These are phyloP conservation scores for Peromyscus nudipes DNA, from an alignment of 2,797 vertebrate genomes.

Conservation along the genomic window DNA sequence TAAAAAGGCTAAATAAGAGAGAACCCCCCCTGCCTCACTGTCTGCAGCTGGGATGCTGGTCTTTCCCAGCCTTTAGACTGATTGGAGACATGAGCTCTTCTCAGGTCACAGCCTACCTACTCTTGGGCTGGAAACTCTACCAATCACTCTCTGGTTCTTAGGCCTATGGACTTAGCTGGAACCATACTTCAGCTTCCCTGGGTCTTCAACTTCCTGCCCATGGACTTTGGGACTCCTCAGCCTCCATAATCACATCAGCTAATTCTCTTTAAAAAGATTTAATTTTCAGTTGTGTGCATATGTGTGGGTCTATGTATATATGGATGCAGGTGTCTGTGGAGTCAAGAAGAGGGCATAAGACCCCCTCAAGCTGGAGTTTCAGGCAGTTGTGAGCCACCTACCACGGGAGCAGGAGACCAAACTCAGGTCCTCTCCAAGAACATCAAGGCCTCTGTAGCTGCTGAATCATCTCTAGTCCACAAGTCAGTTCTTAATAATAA, in stretches of 20 bases:
- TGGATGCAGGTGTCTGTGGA: not conserved
- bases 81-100: not conserved
- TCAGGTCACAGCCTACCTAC: not conserved
- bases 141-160: not conserved
- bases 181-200: rapidly evolving
- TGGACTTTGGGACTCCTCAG: not conserved
- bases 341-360: not conserved
- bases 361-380: not conserved
- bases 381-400: not conserved
- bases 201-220: not conserved
- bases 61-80: not conserved
- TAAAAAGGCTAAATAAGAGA: not conserved
- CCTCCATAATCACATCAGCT: not conserved
- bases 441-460: not conserved
- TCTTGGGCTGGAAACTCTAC: not conserved
- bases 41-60: not conserved
- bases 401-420: not conserved
- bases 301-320: not conserved
- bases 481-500: not conserved
- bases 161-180: not conserved
- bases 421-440: not conserved
- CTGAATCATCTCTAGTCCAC: not conserved
- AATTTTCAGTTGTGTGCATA: not conserved
- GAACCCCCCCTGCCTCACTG: too few relatives aligned
- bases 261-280: not conserved